These are phyloP conservation scores for Rhinella marina DNA, from an alignment of 2,797 vertebrate genomes.

Conservation along the genomic window DNA sequence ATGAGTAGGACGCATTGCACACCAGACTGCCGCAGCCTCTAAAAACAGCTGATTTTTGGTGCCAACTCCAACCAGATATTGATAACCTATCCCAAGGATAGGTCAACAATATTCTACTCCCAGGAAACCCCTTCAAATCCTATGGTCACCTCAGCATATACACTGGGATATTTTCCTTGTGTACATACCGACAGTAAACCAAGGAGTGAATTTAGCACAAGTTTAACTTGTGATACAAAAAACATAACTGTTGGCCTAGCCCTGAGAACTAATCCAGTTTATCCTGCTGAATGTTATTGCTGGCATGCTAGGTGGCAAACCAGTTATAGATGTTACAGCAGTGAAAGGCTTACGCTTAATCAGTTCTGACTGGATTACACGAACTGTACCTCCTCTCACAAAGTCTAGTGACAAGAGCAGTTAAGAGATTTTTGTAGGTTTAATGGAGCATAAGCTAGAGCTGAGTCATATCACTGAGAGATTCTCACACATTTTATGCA, in stretches of 20 bases:
- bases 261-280: background rate
- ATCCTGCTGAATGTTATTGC: slow-evolving; percentile 7
- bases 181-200: no score
- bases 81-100: no score
- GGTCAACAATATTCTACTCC: no score
- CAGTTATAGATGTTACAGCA: background rate
- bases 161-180: no score
- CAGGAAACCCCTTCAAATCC: no score
- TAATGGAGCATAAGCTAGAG: slow-evolving; percentile 34
- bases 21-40: no score
- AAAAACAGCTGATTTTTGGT: no score
- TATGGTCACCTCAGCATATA: no score
- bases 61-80: no score
- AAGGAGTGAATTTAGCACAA: background rate
- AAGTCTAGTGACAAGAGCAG: slow-evolving; percentile 19
- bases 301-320: background rate
- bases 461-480: slow-evolving; percentile 16
- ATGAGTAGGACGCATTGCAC: no score
- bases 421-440: slow-evolving; percentile 28
- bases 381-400: slow-evolving; percentile 39
- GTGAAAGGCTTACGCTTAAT: slow-evolving; percentile 27
- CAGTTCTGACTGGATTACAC: slow-evolving; percentile 35
- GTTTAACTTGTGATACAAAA: background rate
- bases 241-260: background rate
- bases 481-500: slow-evolving; percentile 25